Conservation (phyloP, 2,888 invertebrate species). For the Invenusta paracnida region DNA sequence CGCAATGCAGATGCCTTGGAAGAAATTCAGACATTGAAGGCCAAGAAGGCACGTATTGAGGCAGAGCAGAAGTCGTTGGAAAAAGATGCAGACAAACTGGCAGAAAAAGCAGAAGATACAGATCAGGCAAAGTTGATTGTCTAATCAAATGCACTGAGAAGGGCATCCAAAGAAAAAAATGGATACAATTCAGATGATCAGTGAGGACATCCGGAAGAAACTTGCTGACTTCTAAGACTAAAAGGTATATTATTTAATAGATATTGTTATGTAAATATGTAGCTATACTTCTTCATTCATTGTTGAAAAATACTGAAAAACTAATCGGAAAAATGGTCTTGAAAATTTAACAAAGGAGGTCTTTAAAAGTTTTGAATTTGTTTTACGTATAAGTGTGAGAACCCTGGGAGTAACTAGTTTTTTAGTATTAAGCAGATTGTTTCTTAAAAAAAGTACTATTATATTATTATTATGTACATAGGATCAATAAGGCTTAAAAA, state of each 20-base stretch:
- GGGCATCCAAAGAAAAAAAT: background rate
- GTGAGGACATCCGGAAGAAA: conserved; percentile 21
- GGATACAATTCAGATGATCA: background rate
- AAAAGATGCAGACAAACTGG: conserved; percentile 2
- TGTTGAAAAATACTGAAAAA: background rate
- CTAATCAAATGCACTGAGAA: conserved; percentile 21
- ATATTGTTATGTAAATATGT: background rate
- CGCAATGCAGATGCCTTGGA: conserved; percentile 6
- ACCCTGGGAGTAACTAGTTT: too few relatives aligned
- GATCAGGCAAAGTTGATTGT: background rate
- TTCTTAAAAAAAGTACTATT: too few relatives aligned
- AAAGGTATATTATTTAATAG: background rate
- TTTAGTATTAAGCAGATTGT: too few relatives aligned
- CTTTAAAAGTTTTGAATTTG: background rate
- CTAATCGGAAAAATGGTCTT: background rate
- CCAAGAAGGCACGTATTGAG: conserved; percentile 8
- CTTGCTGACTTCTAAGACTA: conserved; percentile 9
- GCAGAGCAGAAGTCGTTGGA: conserved; percentile 17
- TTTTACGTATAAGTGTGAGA: background rate
- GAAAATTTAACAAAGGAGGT: background rate
- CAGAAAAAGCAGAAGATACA: background rate
- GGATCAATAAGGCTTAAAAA: too few relatives aligned
- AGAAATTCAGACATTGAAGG: conserved; percentile 11
- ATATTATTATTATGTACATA: too few relatives aligned
- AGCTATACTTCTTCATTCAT: too few relatives aligned